phyloP scores from a whole-genome alignment of 2,113 vertebrate species.

The Rhabdornis inornatus region DNA sequence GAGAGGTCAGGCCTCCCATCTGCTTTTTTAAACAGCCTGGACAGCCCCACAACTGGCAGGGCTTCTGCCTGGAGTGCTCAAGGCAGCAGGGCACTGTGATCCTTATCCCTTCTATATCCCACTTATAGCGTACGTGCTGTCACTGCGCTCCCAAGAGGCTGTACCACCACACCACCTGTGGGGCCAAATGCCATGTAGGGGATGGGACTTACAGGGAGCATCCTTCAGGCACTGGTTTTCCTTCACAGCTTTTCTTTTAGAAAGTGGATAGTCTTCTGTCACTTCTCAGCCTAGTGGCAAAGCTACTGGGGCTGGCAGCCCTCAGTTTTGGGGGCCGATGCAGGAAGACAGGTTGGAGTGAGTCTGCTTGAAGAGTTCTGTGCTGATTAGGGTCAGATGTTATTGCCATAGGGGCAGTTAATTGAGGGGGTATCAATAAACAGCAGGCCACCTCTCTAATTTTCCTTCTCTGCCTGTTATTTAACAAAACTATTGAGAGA shows the following conservation, averaged over 20 bases:
- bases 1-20: not conserved
- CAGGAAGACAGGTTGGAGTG: not conserved
- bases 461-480: not conserved
- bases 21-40: not conserved
- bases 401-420: not conserved
- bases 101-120: too few species aligned
- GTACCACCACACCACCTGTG: not conserved
- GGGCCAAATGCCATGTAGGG: not conserved
- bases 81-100: not conserved
- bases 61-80: not conserved
- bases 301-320: not conserved
- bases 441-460: not conserved
- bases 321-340: not conserved
- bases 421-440: not conserved
- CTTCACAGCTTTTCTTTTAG: not conserved
- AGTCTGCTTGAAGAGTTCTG: not conserved
- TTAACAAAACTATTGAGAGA: not conserved
- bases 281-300: not conserved
- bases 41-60: not conserved
- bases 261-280: not conserved
- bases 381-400: not conserved
- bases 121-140: accelerated
- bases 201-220: not conserved
- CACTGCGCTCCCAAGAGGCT: accelerated
- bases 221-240: not conserved